phyloP scores from a whole-genome alignment of 2,888 invertebrate genomes.

The Phytoseiulus persimilis region DNA sequence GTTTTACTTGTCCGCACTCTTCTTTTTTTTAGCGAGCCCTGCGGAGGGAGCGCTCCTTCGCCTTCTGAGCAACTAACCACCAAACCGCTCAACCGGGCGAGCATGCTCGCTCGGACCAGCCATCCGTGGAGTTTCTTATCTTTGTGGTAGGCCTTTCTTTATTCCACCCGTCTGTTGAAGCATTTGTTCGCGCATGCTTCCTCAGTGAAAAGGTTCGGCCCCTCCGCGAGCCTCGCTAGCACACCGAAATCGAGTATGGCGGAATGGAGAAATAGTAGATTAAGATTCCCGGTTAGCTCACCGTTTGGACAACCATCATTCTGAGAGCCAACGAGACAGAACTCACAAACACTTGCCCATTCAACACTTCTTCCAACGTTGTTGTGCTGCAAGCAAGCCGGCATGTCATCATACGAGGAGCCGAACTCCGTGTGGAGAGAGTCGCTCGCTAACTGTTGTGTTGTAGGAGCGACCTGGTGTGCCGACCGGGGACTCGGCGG shows the following conservation, averaged over 20 bases:
- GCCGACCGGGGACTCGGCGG: too few relatives aligned
- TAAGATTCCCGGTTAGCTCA: too few relatives aligned
- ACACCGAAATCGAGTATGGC: background rate
- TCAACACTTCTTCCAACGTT: too few relatives aligned
- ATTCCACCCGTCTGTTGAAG: background rate
- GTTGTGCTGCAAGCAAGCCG: too few relatives aligned
- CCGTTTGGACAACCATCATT: too few relatives aligned
- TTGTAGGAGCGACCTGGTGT: too few relatives aligned
- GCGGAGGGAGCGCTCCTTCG: background rate
- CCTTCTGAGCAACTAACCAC: background rate
- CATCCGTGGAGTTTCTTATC: background rate
- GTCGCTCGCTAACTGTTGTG: too few relatives aligned
- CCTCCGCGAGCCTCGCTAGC: background rate
- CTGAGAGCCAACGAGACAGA: too few relatives aligned
- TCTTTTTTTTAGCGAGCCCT: background rate
- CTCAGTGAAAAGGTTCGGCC: background rate
- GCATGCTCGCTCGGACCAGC: background rate
- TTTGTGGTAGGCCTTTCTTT: background rate
- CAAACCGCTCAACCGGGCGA: background rate
- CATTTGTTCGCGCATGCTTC: background rate
- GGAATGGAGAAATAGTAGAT: background rate
- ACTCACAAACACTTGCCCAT: too few relatives aligned
- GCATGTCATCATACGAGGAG: too few relatives aligned
- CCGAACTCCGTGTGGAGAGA: too few relatives aligned
- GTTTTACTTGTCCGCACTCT: background rate